Evolutionary conservation across 2,888 invertebrate genomes (phyloP), one percentile per base, ranked within the genome.

Genomic region (Drosophila recens): DNA sequence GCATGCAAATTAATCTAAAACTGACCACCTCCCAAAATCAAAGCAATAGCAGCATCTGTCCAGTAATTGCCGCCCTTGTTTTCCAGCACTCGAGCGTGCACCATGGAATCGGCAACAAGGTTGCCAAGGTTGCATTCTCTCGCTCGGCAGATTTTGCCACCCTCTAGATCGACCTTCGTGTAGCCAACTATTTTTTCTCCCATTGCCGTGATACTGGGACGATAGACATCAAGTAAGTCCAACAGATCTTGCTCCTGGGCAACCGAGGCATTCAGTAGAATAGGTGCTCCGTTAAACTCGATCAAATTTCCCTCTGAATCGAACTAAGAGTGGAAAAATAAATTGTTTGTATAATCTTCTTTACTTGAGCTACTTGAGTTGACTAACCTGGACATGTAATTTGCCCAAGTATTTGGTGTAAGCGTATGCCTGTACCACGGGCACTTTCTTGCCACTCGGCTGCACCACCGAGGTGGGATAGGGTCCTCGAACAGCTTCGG

Each of bases 371-470:
- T 52, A 2, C 1, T n/a, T 10, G 27, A 2, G 3, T n/a, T 10
- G 27, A 27, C 49, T 27, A 67, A 92, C 92, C 87, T 78, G 95
- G 75, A 95, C 87, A 68, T 95, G 94, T 30, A 98, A 93, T 87
- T 95, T 94, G 0, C 98, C 98, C 70, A 98, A 93, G 91, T 98
- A 98, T 93, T 98, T 98, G 0, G 98, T 98, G 89, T 96, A 97
- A 0, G 97, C 97, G 87, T 96, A 98, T 0, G 97, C 98, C 93
- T 98, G 97, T 0, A 98, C 97, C 0, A 97, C 97, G 0, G 97
- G 96, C 3, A 96, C 96, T 71, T 94, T 93, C 91, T 95, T 95
- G 1, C 96, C 96, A 61, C 94, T 95, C 4, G 91, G 76, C 92
- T 97, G 97, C 11, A 92, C 93, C 0, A 98, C 94, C 36, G 96